phyloP scores from a whole-genome alignment of 2,797 vertebrate genomes.

The Sternotherus odoratus region DNA sequence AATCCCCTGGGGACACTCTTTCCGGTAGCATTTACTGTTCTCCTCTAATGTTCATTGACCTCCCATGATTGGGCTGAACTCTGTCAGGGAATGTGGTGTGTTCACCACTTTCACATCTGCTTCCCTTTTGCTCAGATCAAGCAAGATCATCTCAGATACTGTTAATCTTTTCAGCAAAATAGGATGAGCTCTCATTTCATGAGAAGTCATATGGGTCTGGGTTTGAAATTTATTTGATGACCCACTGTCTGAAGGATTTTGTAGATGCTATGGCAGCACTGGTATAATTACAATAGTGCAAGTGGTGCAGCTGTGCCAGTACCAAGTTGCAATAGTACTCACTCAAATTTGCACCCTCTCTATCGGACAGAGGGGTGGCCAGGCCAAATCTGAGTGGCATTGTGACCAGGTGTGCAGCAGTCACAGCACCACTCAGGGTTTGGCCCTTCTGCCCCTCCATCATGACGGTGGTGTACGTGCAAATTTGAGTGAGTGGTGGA shows the following conservation, averaged over 20 bases:
- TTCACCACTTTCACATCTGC: background rate
- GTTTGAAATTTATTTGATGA: background rate
- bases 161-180: background rate
- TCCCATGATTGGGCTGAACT: background rate
- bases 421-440: background rate
- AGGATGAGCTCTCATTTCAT: background rate
- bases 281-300: background rate
- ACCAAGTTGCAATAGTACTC: background rate
- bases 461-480: background rate
- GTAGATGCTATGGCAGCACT: background rate
- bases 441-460: background rate
- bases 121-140: rapidly evolving
- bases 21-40: rapidly evolving
- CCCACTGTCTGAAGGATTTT: background rate
- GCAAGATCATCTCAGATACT: background rate
- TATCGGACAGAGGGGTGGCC: background rate
- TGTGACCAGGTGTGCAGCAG: background rate
- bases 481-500: background rate
- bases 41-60: background rate
- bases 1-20: background rate
- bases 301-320: background rate
- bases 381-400: background rate
- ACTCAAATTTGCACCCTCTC: background rate
- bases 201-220: background rate
- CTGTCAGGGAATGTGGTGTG: background rate